Evolutionary conservation across 2,797 vertebrate genomes (phyloP), one percentile per base, ranked within the genome.

Genomic region (Tiaroga cobitis): DNA sequence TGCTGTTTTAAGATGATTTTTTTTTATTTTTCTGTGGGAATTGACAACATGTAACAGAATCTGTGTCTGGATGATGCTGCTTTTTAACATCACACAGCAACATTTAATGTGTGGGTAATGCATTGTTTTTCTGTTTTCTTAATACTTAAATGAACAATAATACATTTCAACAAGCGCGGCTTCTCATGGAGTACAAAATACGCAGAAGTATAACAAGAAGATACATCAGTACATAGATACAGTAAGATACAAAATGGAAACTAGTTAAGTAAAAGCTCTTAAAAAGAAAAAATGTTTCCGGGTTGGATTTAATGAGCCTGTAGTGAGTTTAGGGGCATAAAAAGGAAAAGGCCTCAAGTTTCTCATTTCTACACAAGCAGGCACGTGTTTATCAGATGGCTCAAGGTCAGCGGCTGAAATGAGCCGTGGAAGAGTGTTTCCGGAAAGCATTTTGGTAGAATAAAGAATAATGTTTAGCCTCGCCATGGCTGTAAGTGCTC

Each of bases 381-480:
- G 37, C 68, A 70, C 37, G 49, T 19, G 61, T 82, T 63, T 29
- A 63, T 74, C 70, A 63, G 21, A 82, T 18, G 51, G 32, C 69
- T 82, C 4, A 18, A n/a, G 54, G 81, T 82, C 81, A 74, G 59
- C 2, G 7, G 70, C 32, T 51, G 41, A 65, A 83, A 65, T 46
- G 29, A 75, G 56, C 4, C 56, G 39, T 65, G 56, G 51, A 24
- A 26, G 59, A 65, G 77, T 34, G 41, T 34, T 67, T 80, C 59
- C 11, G 18, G 39, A 65, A 80, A 80, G 41, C 11, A 24, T 67
- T 80, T 80, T 67, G 41, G 18, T 49, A 8, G 43, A 46, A 65
- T 67, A 80, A 80, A 75, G 56, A 51, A 29, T 24, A 18, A 41
- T 49, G 56, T 83, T 75, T n/a, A 11, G 41, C 63, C 43, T 80